Evolutionary conservation across 2,113 vertebrate species (phyloP).

Genomic region (Laticauda colubrina): DNA sequence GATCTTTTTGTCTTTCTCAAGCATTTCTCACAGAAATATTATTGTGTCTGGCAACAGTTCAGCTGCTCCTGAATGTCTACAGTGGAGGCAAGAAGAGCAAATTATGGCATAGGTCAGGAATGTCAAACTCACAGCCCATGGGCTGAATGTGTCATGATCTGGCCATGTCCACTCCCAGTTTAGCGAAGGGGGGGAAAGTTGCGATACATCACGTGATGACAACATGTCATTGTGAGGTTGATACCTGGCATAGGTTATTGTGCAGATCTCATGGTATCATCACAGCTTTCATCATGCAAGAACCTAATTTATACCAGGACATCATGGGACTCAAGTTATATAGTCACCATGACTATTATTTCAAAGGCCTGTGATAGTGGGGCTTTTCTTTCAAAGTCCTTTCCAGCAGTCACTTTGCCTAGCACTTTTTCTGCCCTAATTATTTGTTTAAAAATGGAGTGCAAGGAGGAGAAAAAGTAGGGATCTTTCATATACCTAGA

Average conservation of each 20-base stretch:
- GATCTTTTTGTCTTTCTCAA: neutral
- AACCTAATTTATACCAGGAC: neutral
- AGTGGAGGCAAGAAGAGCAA: neutral
- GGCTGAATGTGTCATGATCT: no score
- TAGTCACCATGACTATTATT: neutral
- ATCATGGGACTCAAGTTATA: neutral
- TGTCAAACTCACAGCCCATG: no score
- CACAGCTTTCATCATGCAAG: neutral
- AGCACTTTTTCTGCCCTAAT: neutral
- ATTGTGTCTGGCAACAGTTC: neutral
- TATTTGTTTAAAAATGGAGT: neutral
- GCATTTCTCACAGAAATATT: neutral
- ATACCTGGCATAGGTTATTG: neutral
- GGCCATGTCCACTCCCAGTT: no score
- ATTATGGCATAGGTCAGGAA: neutral
- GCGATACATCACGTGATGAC: no score
- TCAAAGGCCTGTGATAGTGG: neutral
- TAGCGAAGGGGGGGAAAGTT: no score
- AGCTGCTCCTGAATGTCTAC: neutral
- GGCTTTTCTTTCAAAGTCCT: neutral
- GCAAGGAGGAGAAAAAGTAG: neutral
- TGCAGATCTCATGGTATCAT: neutral
- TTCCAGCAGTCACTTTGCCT: neutral
- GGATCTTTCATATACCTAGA: neutral
- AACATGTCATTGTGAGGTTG: no score